These are phyloP conservation scores for Silvanus unidentatus DNA, from an alignment of 2,888 invertebrate genomes.

Conservation along the genomic window DNA sequence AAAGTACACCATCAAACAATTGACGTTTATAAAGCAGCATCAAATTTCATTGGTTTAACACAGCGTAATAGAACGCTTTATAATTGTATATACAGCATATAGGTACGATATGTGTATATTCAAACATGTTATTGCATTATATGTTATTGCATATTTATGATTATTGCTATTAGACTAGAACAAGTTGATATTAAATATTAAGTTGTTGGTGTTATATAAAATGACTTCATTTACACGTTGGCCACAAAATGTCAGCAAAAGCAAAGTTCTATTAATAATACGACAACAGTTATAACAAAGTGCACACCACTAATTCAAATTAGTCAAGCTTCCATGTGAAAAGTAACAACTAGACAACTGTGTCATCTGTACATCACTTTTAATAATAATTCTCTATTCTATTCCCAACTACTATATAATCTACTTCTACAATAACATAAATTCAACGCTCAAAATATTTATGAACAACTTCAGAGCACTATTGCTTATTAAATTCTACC, in stretches of 20 bases:
- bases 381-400: constrained; percentile 6
- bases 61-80: too few species aligned
- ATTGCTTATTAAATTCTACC: constrained; percentile 9
- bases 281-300: constrained; percentile 17
- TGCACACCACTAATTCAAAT: constrained; percentile 18
- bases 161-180: too few species aligned
- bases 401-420: constrained; percentile 4
- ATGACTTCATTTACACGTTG: constrained; percentile 14
- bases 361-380: constrained; percentile 15
- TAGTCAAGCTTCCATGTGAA: constrained; percentile 17
- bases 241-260: constrained; percentile 13
- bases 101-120: too few species aligned
- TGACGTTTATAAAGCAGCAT: too few species aligned
- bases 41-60: too few species aligned
- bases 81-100: too few species aligned
- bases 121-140: too few species aligned
- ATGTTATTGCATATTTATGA: too few species aligned
- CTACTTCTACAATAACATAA: not conserved
- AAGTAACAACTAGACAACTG: constrained; percentile 12
- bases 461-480: constrained; percentile 6
- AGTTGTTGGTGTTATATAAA: constrained; percentile 6
- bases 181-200: too few species aligned
- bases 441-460: constrained; percentile 9
- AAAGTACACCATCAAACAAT: not conserved
- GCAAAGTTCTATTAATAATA: constrained; percentile 14